These are phyloP conservation scores for Podarcis siculus DNA, from an alignment of 2,797 vertebrate genomes.

Conservation along the genomic window DNA sequence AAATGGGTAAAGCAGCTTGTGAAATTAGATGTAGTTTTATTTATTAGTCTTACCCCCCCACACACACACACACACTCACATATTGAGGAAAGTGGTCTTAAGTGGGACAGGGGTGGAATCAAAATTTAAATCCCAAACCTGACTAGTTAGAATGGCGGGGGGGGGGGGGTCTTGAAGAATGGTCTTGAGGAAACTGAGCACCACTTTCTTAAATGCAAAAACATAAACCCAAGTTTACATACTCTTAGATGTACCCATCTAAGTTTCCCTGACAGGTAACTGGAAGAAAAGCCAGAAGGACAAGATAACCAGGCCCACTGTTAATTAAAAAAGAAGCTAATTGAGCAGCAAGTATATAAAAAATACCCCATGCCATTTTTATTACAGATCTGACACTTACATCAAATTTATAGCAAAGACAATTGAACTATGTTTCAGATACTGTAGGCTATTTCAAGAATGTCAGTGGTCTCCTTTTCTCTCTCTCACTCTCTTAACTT, in stretches of 20 bases:
- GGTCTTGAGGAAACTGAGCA: not conserved
- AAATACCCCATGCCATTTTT: slow-evolving; percentile 79
- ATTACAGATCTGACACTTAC: slow-evolving; percentile 79
- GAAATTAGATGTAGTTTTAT: no score
- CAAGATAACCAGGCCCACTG: not conserved
- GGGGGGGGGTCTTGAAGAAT: not conserved
- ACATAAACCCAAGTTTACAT: not conserved
- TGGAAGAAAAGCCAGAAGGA: not conserved
- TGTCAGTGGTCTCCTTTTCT: slow-evolving; percentile 45
- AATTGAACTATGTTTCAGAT: slow-evolving; percentile 78
- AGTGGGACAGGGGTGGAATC: not conserved
- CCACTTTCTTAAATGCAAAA: not conserved
- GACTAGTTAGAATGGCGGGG: not conserved
- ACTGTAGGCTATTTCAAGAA: slow-evolving; percentile 71
- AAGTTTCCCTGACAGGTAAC: not conserved
- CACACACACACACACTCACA: no score
- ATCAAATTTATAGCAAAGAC: slow-evolving; percentile 78
- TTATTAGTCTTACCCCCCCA: no score
- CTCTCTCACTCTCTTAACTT: slow-evolving; percentile 39
- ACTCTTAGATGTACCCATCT: not conserved
- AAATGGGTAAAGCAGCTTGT: not conserved
- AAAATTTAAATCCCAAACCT: not conserved
- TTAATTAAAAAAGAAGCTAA: slow-evolving; percentile 8
- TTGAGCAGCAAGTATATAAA: slow-evolving; percentile 72
- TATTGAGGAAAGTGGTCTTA: slow-evolving; percentile 3